These are phyloP conservation scores for Cantharis rustica DNA, from an alignment of 2,888 invertebrate species.

Conservation along the genomic window DNA sequence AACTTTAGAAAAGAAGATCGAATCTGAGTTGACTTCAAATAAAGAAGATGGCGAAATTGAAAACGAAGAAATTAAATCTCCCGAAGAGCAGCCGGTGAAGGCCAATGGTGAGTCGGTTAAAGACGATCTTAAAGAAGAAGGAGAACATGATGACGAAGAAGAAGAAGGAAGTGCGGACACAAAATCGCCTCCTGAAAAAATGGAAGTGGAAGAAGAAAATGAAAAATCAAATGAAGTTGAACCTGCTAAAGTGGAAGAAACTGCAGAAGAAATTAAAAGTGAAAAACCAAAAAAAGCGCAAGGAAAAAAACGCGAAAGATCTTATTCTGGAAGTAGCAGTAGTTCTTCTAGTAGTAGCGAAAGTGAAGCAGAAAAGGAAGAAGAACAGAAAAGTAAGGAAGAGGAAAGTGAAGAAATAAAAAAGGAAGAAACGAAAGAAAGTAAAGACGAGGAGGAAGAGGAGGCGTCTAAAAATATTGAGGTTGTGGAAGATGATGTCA, in stretches of 20 bases:
- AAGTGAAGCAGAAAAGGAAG: constrained; percentile 47
- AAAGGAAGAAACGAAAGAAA: constrained; percentile 48
- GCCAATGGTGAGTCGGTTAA: constrained; percentile 30
- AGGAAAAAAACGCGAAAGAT: constrained; percentile 56
- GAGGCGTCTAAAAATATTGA: constrained; percentile 58
- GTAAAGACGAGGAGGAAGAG: constrained; percentile 51
- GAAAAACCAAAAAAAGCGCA: constrained; percentile 51
- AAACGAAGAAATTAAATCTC: constrained; percentile 41
- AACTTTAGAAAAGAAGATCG: constrained; percentile 38
- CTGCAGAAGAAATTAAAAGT: constrained; percentile 38
- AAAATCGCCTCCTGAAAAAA: constrained; percentile 25
- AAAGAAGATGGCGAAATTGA: constrained; percentile 48
- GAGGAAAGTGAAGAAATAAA: constrained; percentile 45
- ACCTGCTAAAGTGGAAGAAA: constrained; percentile 31
- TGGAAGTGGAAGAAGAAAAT: constrained; percentile 25
- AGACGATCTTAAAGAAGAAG: constrained; percentile 41
- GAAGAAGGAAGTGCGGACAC: constrained; percentile 43
- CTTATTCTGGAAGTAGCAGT: constrained; percentile 60
- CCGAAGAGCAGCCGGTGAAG: constrained; percentile 29
- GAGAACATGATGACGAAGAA: constrained; percentile 51
- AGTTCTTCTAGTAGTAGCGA: constrained; percentile 56
- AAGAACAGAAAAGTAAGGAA: constrained; percentile 41
- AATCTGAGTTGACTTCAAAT: constrained; percentile 39
- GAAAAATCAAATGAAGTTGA: constrained; percentile 29
- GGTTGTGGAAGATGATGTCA: constrained; percentile 52